Evolutionary conservation across 2,797 vertebrate species (phyloP), one percentile per base, ranked within the genome.

Genomic region (Acanthiza pusilla): DNA sequence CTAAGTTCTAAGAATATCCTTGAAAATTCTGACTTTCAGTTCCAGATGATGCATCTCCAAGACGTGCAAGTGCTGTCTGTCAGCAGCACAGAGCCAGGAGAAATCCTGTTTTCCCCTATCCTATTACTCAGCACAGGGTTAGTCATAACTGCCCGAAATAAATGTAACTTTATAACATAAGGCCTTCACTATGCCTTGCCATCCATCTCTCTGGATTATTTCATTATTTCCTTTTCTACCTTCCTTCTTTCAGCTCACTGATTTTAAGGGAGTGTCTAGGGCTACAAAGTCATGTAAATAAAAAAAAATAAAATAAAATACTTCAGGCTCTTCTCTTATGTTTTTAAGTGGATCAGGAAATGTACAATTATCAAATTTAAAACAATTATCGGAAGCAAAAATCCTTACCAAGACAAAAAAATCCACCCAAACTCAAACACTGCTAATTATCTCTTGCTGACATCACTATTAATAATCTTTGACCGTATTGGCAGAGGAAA

Each of bases 141-240:
- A 88, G 65, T 91, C 80, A 70, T 78, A 91, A 86, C 53, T 92
- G 42, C 74, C 42, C 38, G 51, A 95, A 95, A 94, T 86, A 94
- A 87, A 88, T 68, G 54, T 71, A 87, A 85, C 61, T 93, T 92
- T 83, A 61, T 88, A 91, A 80, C 6, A 3, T 34, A 63, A 83
- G 38, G 11, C 34, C 32, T 89, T 80, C 54, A 42, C 15, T 74
- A 40, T 71, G 47, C 29, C 14, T 73, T 80, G n/a, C 45, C 32
- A 15, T 54, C 48, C 32, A 9, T 60, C 76, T 63, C 51, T 63
- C 53, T 43, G 22, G 3, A 17, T 70, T 67, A 79, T 73, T 87
- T 93, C 18, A 38, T 68, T 67, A 63, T 79, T 84, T 91, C 26
- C 3, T 77, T 78, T 74, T 53, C 40, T 62, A 7, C 42, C n/a